Conservation (phyloP, 2,113 vertebrate species). For the Stigmatopora nigra region DNA sequence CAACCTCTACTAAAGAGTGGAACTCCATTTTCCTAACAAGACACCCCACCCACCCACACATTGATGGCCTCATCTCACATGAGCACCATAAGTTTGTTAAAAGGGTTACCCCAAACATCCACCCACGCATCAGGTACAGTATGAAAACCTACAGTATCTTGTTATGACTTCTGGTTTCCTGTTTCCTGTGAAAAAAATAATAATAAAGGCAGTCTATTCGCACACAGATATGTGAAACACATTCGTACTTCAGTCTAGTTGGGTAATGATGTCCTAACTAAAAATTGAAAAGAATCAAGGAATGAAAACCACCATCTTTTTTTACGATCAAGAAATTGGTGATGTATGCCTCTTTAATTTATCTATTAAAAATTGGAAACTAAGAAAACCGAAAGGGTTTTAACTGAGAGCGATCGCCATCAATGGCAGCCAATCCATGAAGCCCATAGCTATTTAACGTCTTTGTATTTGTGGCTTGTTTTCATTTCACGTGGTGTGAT, state of each 20-base stretch:
- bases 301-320: too few relatives aligned
- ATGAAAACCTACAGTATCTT: constrained; percentile 67
- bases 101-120: constrained; percentile 64
- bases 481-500: constrained; percentile 32
- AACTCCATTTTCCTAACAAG: constrained; percentile 60
- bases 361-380: too few relatives aligned
- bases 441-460: too few relatives aligned
- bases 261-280: too few relatives aligned
- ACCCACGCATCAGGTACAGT: constrained; percentile 72
- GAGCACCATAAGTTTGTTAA: constrained; percentile 36
- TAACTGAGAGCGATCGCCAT: too few relatives aligned
- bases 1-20: constrained; percentile 57
- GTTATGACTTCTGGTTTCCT: constrained; percentile 72
- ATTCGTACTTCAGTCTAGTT: too few relatives aligned
- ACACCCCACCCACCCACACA: constrained; percentile 55
- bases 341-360: too few relatives aligned
- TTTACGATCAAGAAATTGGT: too few relatives aligned
- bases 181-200: constrained; percentile 60
- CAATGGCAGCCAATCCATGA: too few relatives aligned
- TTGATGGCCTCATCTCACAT: constrained; percentile 44
- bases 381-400: too few relatives aligned
- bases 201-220: constrained; percentile 19
- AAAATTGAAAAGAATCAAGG: too few relatives aligned
- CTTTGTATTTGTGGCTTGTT: background rate
- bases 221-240: constrained; percentile 22